phyloP scores from a whole-genome alignment of 2,113 vertebrate species.

The Sclerurus mexicanus region DNA sequence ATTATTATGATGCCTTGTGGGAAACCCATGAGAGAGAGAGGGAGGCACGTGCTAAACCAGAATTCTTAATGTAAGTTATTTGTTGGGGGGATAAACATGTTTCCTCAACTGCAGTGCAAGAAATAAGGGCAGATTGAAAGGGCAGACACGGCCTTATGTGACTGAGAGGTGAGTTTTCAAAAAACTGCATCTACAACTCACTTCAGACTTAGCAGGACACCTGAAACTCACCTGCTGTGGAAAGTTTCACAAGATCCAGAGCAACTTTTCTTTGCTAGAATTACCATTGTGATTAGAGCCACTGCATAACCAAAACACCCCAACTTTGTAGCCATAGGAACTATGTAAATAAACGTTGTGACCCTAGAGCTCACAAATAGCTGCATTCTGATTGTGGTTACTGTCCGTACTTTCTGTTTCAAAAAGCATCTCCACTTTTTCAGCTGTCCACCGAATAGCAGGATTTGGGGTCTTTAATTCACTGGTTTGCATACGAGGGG shows the following conservation, averaged over 20 bases:
- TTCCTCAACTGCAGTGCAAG: neutral
- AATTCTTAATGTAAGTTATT: neutral
- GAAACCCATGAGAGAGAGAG: neutral
- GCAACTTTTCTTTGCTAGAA: neutral
- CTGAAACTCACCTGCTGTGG: too few species aligned
- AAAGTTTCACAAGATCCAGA: neutral
- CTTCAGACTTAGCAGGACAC: neutral
- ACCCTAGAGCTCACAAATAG: neutral
- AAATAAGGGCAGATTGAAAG: neutral
- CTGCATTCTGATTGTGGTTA: neutral
- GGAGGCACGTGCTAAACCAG: neutral
- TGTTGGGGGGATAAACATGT: neutral
- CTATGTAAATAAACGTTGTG: neutral
- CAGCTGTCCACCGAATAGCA: neutral
- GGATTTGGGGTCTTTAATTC: neutral
- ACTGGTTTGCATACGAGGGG: neutral
- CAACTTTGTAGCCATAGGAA: neutral
- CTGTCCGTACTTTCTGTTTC: neutral
- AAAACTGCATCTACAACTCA: neutral
- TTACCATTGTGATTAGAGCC: neutral
- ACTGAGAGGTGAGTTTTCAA: neutral
- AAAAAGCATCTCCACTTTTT: neutral
- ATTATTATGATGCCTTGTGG: neutral
- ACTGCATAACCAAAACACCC: neutral
- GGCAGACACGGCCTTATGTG: neutral